Evolutionary conservation across 2,888 invertebrate genomes (phyloP).

Genomic region (Xestoiulus laeticollis): DNA sequence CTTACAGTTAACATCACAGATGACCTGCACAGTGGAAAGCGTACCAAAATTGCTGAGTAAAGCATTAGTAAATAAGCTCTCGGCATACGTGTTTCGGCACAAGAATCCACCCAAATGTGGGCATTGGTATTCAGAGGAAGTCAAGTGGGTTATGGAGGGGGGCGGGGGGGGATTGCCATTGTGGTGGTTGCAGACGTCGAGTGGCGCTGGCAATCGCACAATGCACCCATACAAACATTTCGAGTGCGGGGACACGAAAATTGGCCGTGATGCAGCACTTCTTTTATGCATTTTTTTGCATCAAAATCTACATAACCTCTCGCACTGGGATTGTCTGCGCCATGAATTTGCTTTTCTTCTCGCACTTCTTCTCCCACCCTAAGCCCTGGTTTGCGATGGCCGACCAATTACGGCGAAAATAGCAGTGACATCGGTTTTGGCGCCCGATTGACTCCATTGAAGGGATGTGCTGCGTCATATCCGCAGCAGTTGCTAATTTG

Average conservation of each 20-base stretch:
- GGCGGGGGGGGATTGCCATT: too few relatives aligned
- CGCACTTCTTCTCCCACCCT: constrained; percentile 30
- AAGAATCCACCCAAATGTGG: constrained; percentile 39
- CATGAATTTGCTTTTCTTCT: constrained; percentile 40
- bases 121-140: constrained; percentile 38
- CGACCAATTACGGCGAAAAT: neutral
- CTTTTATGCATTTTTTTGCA: constrained; percentile 27
- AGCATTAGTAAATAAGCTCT: constrained; percentile 33
- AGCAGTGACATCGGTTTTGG: constrained; percentile 36
- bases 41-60: neutral
- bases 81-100: constrained; percentile 6
- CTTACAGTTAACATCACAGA: neutral
- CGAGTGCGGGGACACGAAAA: constrained; percentile 41
- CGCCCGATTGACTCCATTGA: constrained; percentile 35
- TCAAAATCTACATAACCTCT: constrained; percentile 43
- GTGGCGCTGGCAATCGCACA: constrained; percentile 43
- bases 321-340: neutral
- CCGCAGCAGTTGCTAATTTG: constrained; percentile 40
- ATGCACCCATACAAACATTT: constrained; percentile 28
- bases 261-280: constrained; percentile 41
- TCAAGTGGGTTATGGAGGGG: neutral
- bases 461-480: constrained; percentile 32
- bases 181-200: constrained; percentile 10
- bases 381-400: neutral
- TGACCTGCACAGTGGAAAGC: neutral